A percentile compares a stretch with the other conserved stretches of the same genome.
Conservation (phyloP, 2,113 vertebrate genomes). For the Brachirus orientalis region DNA sequence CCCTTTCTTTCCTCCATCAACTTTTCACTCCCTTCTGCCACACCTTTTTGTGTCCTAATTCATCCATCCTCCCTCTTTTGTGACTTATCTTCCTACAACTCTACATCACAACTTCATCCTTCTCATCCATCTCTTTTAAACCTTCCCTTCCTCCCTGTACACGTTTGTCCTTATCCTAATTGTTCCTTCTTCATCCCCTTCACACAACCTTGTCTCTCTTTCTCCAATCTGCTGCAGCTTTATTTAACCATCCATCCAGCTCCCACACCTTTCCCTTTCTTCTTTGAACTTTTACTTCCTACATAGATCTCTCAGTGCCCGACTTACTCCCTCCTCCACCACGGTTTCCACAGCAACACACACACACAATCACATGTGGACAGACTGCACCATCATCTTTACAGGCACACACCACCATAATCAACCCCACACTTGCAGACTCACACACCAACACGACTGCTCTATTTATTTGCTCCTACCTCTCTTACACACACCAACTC, state of each 20-base stretch:
- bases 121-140: not conserved
- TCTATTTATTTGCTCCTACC: conserved; percentile 6
- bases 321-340: conserved; percentile 12
- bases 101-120: not conserved
- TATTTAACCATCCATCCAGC: conserved; percentile 46
- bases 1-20: conserved; percentile 1
- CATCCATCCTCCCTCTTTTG: conserved; percentile 1
- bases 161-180: conserved; percentile 10
- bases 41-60: conserved; percentile 21
- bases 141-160: not conserved
- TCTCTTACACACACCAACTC: not conserved
- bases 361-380: conserved; percentile 16
- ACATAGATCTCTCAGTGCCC: conserved; percentile 17
- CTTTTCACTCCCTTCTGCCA: conserved; percentile 13
- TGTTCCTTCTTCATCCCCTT: conserved; percentile 18
- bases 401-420: conserved; percentile 35
- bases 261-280: conserved; percentile 27
- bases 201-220: conserved; percentile 24
- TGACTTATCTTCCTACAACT: conserved; percentile 2
- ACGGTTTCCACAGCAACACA: conserved; percentile 53
- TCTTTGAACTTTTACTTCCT: conserved; percentile 29
- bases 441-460: conserved; percentile 19
- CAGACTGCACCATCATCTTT: conserved; percentile 8
- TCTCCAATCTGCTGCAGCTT: conserved; percentile 42
- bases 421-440: conserved; percentile 57